Base-by-base conservation (phyloP, 2,888 invertebrate genomes). In the Rhagium mordax region DNA sequence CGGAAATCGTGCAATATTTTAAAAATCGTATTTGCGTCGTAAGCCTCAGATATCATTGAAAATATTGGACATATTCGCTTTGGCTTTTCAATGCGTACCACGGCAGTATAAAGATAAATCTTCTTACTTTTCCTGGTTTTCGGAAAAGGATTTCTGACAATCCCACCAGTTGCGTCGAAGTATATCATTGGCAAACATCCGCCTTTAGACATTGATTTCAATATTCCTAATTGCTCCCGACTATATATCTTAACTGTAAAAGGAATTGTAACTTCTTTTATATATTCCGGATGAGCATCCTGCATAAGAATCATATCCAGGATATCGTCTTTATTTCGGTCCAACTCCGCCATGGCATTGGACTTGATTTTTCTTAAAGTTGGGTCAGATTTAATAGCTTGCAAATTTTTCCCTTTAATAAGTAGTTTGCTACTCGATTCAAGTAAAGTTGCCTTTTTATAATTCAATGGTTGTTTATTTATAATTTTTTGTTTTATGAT, bases 361-460 rank as follows among this genome's bases (percentile, higher is more conserved):
- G 72, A 72, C 69, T 72, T 72, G 2, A 64, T n/a, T 49, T 49
- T 49, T 3, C 18, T n/a, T n/a, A n/a, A 16, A 53, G 18, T 6
- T 2, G 18, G 1, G 53, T 53, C 6, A 2, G 21, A 21, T 21
- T n/a, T 53, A n/a, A n/a, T 65, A 3, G 33, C 10, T 29, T 64
- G 66, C 18, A 72, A 33, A 48, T 69, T 55, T 57, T 64, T 69
- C 0, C 60, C 72, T 15, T 18, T 27, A 7, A 29, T 13, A n/a
- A 49, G 27, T 4, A 24, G 3, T 24, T 3, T 53, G 1, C 29
- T 64, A 1, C 49, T 62, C 3, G 70, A 20, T 41, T 27, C 16
- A 55, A 70, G 15, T 1, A 55, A 48, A 13, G 70, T 55, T 47
- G 15, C 41, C 27, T 70, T 70, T 55, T 70, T 70, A 21, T 55